Conservation (phyloP, 2,113 vertebrate genomes). For the Gulo gulo region DNA sequence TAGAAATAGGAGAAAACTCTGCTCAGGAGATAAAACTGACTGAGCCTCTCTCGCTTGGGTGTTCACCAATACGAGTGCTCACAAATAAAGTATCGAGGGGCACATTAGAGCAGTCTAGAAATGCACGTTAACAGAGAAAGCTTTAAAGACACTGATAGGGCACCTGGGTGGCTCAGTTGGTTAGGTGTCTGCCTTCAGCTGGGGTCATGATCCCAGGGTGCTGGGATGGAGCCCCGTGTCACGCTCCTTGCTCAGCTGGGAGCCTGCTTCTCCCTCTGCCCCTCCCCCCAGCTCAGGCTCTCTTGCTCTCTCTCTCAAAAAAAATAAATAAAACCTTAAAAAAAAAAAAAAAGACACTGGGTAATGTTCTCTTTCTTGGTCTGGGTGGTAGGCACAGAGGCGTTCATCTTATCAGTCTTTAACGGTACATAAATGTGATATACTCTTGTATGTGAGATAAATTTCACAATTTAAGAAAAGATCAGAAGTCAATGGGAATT, state of each 20-base stretch:
- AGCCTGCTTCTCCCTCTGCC: too few species aligned
- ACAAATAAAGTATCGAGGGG: neutral
- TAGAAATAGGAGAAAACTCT: neutral
- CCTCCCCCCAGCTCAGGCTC: too few species aligned
- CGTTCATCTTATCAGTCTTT: neutral
- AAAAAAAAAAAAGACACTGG: neutral
- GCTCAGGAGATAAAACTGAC: neutral
- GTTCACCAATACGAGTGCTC: neutral
- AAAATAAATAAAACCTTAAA: too few species aligned
- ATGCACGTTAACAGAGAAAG: neutral
- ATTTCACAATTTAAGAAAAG: constrained; percentile 32
- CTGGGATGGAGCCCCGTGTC: too few species aligned
- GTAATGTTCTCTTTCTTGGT: neutral
- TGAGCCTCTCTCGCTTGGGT: neutral
- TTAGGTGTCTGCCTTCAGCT: too few species aligned
- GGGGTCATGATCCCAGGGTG: too few species aligned
- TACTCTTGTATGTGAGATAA: neutral
- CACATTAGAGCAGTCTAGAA: neutral
- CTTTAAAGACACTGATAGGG: neutral
- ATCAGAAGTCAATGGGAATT: neutral
- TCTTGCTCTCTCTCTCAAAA: too few species aligned
- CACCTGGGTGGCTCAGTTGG: too few species aligned
- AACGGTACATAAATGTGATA: neutral
- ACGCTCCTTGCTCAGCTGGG: too few species aligned
- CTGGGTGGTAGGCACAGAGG: neutral